phyloP scores from a whole-genome alignment of 2,113 vertebrate species.

The Callithrix jacchus region DNA sequence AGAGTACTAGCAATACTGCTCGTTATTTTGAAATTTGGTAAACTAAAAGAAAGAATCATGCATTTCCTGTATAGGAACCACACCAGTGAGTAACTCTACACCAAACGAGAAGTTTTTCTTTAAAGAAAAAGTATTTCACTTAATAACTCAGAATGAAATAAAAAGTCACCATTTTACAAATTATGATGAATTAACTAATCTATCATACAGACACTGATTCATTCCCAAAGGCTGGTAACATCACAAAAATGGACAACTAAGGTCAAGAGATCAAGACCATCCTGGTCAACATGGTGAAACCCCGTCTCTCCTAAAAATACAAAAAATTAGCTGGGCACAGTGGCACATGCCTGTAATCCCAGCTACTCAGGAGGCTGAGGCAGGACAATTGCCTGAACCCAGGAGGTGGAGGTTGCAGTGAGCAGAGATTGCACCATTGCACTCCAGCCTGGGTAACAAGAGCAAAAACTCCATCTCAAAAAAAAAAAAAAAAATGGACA shows the following conservation, averaged over 20 bases:
- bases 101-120: neutral
- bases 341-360: too few relatives aligned
- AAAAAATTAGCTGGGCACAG: too few relatives aligned
- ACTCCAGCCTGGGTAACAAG: too few relatives aligned
- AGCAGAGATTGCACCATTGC: too few relatives aligned
- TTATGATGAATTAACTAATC: neutral
- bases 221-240: neutral
- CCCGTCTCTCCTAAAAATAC: too few relatives aligned
- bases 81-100: neutral
- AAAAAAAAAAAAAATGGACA: neutral
- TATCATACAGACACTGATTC: neutral
- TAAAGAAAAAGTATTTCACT: neutral
- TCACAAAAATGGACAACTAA: neutral
- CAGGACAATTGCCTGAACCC: too few relatives aligned
- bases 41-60: neutral
- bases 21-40: neutral
- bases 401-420: too few relatives aligned
- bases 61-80: neutral
- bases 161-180: neutral
- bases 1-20: neutral
- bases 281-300: too few relatives aligned
- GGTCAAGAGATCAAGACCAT: too few relatives aligned
- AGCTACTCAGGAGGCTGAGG: too few relatives aligned
- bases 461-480: too few relatives aligned
- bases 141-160: neutral